Percentiles rank a stretch among this genome's conserved stretches.
phyloP scores from a whole-genome alignment of 2,797 vertebrate genomes.

The Cichlasoma orientale region DNA sequence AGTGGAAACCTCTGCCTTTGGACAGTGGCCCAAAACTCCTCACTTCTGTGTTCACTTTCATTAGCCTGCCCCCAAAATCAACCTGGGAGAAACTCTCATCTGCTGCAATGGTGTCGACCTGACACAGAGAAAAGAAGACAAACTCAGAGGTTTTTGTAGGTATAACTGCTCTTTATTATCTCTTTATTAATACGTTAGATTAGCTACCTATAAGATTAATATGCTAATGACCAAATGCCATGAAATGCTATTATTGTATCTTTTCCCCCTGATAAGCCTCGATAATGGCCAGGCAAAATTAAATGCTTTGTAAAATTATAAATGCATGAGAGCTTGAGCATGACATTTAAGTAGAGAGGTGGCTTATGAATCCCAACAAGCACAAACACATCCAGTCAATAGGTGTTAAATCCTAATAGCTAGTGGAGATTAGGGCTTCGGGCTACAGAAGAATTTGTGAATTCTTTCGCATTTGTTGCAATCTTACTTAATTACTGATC shows the following conservation, averaged over 20 bases:
- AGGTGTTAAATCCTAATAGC: not conserved
- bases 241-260: not conserved
- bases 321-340: not conserved
- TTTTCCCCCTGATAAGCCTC: not conserved
- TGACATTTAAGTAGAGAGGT: not conserved
- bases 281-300: not conserved
- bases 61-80: conserved; percentile 95
- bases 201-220: not conserved
- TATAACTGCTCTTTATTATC: no score
- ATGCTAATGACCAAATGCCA: not conserved
- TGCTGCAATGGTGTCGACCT: conserved; percentile 99
- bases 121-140: not conserved
- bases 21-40: conserved; percentile 94
- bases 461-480: not conserved
- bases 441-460: conserved; percentile 1
- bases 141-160: not conserved
- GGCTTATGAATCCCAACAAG: conserved; percentile 10
- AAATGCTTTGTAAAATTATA: not conserved
- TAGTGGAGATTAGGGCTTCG: not conserved
- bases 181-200: not conserved
- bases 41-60: conserved; percentile 99
- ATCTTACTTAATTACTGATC: not conserved
- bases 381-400: conserved; percentile 4
- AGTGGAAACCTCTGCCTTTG: conserved; percentile 91
- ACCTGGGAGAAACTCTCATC: conserved; percentile 99